phyloP scores from a whole-genome alignment of 2,113 vertebrate species.

The Pterocles burchelli region DNA sequence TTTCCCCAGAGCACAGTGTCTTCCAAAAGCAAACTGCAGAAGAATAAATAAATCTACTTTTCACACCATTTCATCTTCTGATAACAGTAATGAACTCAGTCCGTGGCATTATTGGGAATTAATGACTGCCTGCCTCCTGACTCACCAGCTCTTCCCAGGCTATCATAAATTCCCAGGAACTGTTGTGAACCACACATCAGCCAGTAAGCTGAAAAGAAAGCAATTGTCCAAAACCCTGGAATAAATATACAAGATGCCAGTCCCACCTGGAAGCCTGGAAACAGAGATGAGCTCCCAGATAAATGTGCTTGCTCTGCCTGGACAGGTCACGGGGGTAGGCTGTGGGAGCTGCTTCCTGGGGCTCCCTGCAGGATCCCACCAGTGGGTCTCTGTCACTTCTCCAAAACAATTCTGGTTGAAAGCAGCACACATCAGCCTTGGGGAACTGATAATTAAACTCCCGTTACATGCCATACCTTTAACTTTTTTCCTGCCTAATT shows the following conservation, averaged over 20 bases:
- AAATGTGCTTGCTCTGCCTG: rapidly evolving
- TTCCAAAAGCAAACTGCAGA: conserved; percentile 24
- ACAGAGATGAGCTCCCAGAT: not conserved
- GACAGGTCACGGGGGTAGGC: not conserved
- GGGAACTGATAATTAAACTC: not conserved
- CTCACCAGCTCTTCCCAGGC: conserved; percentile 13
- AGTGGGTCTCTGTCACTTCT: not conserved
- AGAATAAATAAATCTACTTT: conserved; percentile 46
- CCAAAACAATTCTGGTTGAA: not conserved
- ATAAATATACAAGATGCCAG: not conserved
- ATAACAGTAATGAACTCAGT: conserved; percentile 50
- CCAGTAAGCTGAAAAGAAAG: not conserved
- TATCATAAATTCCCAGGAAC: conserved; percentile 29
- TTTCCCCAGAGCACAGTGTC: not conserved
- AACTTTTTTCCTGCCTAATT: not conserved
- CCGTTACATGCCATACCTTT: not conserved
- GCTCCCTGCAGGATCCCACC: not conserved
- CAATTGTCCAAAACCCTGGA: not conserved
- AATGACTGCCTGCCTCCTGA: conserved; percentile 50
- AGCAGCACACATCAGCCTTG: not conserved
- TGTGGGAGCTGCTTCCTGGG: not conserved
- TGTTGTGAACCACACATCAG: not conserved
- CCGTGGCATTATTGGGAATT: conserved; percentile 47
- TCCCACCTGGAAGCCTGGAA: not conserved
- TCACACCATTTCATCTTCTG: conserved; percentile 46